phyloP scores from a whole-genome alignment of 2,113 vertebrate genomes.

The Toxostoma redivivum region DNA sequence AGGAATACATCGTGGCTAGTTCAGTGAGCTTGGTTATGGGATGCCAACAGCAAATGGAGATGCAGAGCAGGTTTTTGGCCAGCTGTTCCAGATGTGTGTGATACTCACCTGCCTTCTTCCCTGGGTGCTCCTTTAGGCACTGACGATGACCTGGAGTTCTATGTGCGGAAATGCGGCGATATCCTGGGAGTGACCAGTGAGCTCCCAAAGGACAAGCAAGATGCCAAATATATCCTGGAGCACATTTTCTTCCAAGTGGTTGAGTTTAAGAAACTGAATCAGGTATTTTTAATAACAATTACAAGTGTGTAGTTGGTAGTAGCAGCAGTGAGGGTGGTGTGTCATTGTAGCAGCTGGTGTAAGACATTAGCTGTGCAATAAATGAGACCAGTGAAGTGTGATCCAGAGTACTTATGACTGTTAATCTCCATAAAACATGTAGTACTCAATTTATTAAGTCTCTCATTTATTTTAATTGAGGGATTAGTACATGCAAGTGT shows the following conservation, averaged over 20 bases:
- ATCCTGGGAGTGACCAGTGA: constrained; percentile 89
- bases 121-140: constrained; percentile 76
- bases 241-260: constrained; percentile 96
- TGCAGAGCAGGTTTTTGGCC: neutral
- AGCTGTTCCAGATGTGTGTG: neutral
- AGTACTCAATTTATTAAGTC: neutral
- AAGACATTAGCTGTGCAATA: neutral
- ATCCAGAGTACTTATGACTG: neutral
- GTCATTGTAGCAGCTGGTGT: neutral
- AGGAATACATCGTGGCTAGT: neutral
- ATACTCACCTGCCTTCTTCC: neutral
- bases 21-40: neutral
- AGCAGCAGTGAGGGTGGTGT: neutral
- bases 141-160: constrained; percentile 95
- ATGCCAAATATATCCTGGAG: constrained; percentile 91
- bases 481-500: neutral
- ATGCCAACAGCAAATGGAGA: neutral
- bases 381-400: neutral
- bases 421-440: neutral
- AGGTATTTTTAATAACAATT: constrained; percentile 71
- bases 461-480: neutral
- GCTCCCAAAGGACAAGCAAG: constrained; percentile 87
- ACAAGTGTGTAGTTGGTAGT: neutral
- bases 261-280: constrained; percentile 96
- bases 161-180: constrained; percentile 91